Base-by-base conservation (phyloP, 1,140 invertebrate genomes). In the Pseudachorutes palmiensis region DNA sequence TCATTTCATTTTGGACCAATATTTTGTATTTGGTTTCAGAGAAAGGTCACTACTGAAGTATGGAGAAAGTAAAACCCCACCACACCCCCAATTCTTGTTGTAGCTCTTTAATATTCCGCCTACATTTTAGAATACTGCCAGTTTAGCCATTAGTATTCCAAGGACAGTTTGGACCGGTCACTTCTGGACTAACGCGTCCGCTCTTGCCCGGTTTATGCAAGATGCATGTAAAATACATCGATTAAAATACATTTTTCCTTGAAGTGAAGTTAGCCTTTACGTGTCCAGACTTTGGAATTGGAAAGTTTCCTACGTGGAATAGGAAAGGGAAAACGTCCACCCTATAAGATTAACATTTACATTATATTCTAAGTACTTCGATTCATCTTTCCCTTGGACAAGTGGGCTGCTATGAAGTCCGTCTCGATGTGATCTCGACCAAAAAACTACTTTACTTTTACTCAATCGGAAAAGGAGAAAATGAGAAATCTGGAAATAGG, bases 191-290 rank as follows among this genome's bases (percentile, higher is more conserved):
- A 16, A 32, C 61, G 62, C 68, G 68, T 69, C n/a, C n/a, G n/a
- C 9, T 9, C 59, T 61, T 32, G 5, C 30, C 72, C 70, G 68
- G 67, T 74, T 74, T 74, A 74, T 74, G 72, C 72, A 74, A 71
- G 72, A 69, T 66, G 72, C 72, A 74, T 74, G 72, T 74, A 74
- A 74, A 74, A 74, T 71, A 71, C 72, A 70, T 74, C 72, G 72
- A 74, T 74, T 74, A 74, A 74, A 74, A 74, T 74, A 74, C 68
- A 71, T 70, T 55, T 68, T 32, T 59, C 61, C 24, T 26, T 19
- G 26, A 63, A 14, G 14, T 5, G 36, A 45, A 45, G 9, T 9
- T 22, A 60, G 22, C 48, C 2, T 64, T 49, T 2, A 19, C 9
- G n/a, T n/a, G n/a, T n/a, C n/a, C n/a, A 41, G 36, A 22, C 51